Evolutionary conservation across 2,888 invertebrate genomes (phyloP).

Genomic region (Amphipyra berbera): DNA sequence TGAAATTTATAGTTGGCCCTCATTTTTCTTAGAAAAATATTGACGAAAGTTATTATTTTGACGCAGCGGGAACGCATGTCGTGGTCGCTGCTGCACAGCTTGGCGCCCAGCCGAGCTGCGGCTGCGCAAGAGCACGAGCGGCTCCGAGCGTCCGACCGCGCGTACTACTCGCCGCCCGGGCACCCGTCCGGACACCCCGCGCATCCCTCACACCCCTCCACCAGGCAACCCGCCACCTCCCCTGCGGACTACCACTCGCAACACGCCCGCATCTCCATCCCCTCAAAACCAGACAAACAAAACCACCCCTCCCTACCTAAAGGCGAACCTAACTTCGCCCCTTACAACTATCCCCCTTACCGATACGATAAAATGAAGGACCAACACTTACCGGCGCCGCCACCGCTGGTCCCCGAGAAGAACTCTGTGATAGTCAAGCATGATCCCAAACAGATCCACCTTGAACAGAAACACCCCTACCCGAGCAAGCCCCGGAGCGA

Average conservation of each 20-base stretch:
- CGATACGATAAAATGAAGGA: constrained; percentile 91
- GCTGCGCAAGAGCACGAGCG: constrained; percentile 70
- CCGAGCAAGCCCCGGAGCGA: constrained; percentile 90
- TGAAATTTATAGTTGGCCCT: no score
- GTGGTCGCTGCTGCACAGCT: constrained; percentile 89
- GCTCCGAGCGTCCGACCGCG: constrained; percentile 68
- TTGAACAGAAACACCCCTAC: constrained; percentile 90
- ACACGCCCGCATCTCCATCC: constrained; percentile 74
- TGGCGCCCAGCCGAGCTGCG: constrained; percentile 82
- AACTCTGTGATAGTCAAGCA: constrained; percentile 95
- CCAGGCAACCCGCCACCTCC: constrained; percentile 70
- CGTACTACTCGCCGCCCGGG: constrained; percentile 64
- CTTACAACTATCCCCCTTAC: constrained; percentile 92
- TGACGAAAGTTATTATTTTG: constrained; percentile 56
- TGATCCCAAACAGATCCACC: constrained; percentile 91
- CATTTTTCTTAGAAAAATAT: not conserved
- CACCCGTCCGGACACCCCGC: constrained; percentile 62
- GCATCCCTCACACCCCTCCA: constrained; percentile 63
- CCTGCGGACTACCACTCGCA: constrained; percentile 72
- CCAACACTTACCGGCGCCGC: constrained; percentile 91
- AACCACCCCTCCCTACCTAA: constrained; percentile 86
- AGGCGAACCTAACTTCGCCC: constrained; percentile 92
- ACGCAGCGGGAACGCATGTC: constrained; percentile 88
- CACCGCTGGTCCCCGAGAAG: constrained; percentile 92
- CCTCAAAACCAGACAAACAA: constrained; percentile 79